phyloP scores from a whole-genome alignment of 2,888 invertebrate genomes.

The Sphaerophoria taeniata region DNA sequence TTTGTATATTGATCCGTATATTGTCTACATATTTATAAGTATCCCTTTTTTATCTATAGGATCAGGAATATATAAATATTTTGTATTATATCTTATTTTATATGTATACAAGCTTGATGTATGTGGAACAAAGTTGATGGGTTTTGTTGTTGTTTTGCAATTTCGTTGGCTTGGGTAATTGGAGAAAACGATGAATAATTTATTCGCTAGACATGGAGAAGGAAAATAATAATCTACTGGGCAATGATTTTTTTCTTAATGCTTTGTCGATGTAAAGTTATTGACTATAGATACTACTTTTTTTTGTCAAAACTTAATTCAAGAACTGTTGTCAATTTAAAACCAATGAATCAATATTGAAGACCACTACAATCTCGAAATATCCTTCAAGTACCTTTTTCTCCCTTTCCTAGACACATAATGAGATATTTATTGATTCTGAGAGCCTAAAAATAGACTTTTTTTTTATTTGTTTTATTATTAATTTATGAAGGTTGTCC shows the following conservation, averaged over 20 bases:
- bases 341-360: background rate
- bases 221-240: background rate
- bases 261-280: no score
- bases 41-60: conserved; percentile 23
- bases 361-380: background rate
- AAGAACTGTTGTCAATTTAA: no score
- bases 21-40: conserved; percentile 27
- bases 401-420: background rate
- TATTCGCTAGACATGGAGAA: background rate
- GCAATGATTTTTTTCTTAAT: background rate
- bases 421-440: conserved; percentile 2
- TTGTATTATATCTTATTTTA: background rate
- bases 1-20: background rate
- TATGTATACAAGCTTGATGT: conserved; percentile 24
- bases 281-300: no score
- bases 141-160: conserved; percentile 37
- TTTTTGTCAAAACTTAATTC: no score
- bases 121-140: conserved; percentile 47
- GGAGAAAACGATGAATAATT: conserved; percentile 41
- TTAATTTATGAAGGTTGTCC: conserved; percentile 28
- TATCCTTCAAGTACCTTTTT: background rate
- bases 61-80: conserved; percentile 21
- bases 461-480: background rate
- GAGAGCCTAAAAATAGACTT: background rate
- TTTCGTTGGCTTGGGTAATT: conserved; percentile 50